Conservation (phyloP, 2,113 vertebrate genomes). For the Xiphophorus hellerii region DNA sequence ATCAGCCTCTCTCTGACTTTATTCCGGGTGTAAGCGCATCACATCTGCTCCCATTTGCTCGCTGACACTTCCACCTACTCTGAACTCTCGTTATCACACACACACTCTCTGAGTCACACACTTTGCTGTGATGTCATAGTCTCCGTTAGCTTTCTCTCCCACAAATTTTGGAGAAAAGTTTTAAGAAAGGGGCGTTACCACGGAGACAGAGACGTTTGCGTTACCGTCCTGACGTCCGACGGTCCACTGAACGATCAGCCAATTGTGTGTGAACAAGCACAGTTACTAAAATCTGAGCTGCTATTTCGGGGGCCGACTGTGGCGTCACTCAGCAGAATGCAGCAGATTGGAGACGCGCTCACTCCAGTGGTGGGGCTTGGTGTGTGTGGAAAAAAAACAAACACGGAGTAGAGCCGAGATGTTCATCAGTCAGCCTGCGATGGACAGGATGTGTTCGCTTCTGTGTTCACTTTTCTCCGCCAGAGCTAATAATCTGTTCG, state of each 20-base stretch:
- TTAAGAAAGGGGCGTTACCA: constrained; percentile 54
- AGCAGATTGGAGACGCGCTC: constrained; percentile 45
- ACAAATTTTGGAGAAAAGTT: constrained; percentile 30
- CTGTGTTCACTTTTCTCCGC: constrained; percentile 9
- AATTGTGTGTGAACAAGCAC: constrained; percentile 42
- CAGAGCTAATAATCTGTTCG: constrained; percentile 33
- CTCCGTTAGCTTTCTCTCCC: constrained; percentile 45
- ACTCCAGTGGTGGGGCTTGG: constrained; percentile 3
- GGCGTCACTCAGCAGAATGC: constrained; percentile 67
- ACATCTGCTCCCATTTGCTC: constrained; percentile 24
- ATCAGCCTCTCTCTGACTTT: constrained; percentile 4
- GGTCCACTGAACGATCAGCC: constrained; percentile 44
- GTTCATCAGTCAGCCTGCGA: no score
- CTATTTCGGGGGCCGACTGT: constrained; percentile 63
- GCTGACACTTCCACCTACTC: constrained; percentile 2
- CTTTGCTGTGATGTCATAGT: constrained; percentile 39
- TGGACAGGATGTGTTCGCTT: constrained; percentile 4
- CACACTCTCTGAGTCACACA: not conserved
- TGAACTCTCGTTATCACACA: constrained; percentile 27
- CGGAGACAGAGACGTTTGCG: constrained; percentile 47
- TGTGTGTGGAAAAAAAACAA: constrained; percentile 15
- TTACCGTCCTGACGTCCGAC: constrained; percentile 37
- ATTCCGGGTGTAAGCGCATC: constrained; percentile 10
- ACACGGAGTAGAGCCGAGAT: no score
- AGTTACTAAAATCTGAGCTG: constrained; percentile 47